phyloP scores from a whole-genome alignment of 2,113 vertebrate genomes.

The Toxostoma redivivum region DNA sequence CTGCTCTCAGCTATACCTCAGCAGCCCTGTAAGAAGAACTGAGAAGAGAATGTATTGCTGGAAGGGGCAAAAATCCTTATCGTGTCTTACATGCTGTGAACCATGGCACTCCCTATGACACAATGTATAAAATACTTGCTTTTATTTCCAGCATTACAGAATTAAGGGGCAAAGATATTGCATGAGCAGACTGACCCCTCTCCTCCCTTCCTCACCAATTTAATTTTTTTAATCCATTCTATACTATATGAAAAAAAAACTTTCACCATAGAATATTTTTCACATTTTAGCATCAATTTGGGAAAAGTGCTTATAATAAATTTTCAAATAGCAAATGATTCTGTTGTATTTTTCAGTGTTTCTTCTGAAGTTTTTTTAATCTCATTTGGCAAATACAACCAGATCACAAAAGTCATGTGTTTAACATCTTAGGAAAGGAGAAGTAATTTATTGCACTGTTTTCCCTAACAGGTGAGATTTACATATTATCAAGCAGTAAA shows the following conservation, averaged over 20 bases:
- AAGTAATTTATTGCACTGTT: neutral
- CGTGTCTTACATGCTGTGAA: neutral
- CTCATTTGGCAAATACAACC: neutral
- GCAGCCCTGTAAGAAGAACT: neutral
- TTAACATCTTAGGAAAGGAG: neutral
- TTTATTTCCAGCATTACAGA: neutral
- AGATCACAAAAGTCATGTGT: neutral
- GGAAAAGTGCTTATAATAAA: neutral
- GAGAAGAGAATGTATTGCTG: neutral
- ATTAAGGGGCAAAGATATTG: neutral
- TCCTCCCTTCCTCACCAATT: neutral
- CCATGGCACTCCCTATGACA: neutral
- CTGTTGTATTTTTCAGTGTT: neutral
- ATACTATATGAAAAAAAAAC: neutral
- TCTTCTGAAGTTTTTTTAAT: neutral
- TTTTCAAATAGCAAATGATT: neutral
- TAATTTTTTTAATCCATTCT: neutral
- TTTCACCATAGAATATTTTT: neutral
- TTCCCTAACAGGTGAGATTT: constrained; percentile 88
- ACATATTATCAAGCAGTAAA: constrained; percentile 94
- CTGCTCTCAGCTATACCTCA: neutral
- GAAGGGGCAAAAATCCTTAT: neutral
- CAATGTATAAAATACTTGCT: neutral
- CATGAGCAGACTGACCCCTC: neutral
- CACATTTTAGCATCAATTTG: neutral